A percentile compares a stretch with the other conserved stretches of the same genome.
phyloP scores from a whole-genome alignment of 2,113 vertebrate genomes.

The Phaetusa simplex region DNA sequence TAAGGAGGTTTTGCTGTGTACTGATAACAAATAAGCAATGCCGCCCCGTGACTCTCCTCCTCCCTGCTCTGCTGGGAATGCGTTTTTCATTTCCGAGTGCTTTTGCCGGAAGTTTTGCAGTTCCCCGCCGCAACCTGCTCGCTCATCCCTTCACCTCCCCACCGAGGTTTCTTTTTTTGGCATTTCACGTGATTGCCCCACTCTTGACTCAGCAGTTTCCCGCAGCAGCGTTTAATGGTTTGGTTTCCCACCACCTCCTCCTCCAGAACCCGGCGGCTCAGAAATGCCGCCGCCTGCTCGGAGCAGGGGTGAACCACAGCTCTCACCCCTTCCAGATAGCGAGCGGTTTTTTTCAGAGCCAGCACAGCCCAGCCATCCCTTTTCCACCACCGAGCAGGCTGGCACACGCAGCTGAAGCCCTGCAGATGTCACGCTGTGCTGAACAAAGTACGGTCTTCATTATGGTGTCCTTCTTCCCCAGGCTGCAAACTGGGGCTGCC shows the following conservation, averaged over 20 bases:
- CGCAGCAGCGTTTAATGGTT: constrained; percentile 41
- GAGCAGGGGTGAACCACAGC: background rate
- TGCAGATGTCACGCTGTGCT: background rate
- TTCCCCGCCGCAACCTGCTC: background rate
- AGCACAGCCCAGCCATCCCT: background rate
- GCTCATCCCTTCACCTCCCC: background rate
- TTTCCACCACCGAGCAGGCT: background rate
- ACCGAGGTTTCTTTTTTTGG: constrained; percentile 7
- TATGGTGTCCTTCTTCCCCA: background rate
- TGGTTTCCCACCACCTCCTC: constrained; percentile 70
- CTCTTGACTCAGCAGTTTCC: constrained; percentile 73
- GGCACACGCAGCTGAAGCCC: fast-evolving
- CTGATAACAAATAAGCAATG: background rate
- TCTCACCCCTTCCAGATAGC: background rate
- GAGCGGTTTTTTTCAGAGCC: background rate
- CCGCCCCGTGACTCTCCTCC: fast-evolving
- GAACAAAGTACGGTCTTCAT: fast-evolving
- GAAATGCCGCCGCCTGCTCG: background rate
- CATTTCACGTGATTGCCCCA: constrained; percentile 54
- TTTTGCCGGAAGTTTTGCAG: background rate
- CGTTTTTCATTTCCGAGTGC: background rate
- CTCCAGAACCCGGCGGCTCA: background rate
- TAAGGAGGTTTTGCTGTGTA: background rate
- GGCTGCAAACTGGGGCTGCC: background rate
- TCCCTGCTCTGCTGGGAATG: background rate